A percentile compares a stretch with the other conserved stretches of the same genome.
Conservation (phyloP, 2,797 vertebrate genomes). For the Enoplosus armatus region DNA sequence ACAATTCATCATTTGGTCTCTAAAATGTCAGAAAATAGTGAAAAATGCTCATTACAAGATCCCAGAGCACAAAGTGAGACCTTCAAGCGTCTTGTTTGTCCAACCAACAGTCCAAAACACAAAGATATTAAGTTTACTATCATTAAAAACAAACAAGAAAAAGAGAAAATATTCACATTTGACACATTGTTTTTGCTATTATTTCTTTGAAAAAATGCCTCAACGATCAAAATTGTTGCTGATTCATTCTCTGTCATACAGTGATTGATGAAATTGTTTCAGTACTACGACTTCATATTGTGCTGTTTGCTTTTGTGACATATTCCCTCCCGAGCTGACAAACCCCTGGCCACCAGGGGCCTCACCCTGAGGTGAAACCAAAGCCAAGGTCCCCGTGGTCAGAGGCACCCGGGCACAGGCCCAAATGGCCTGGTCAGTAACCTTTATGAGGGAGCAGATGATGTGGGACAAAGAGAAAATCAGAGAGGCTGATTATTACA, state of each 20-base stretch:
- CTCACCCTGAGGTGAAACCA: conserved; percentile 28
- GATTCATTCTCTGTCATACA: background rate
- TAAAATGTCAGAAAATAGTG: background rate
- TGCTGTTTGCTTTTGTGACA: conserved; percentile 4
- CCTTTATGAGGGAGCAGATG: conserved; percentile 46
- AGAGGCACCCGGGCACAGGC: background rate
- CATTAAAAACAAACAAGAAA: background rate
- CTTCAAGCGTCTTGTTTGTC: background rate
- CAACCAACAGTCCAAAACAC: background rate
- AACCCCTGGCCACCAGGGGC: conserved; percentile 21
- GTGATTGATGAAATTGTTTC: background rate
- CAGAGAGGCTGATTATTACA: conserved; percentile 19
- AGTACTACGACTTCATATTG: background rate
- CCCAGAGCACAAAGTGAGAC: background rate
- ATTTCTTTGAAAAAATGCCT: background rate
- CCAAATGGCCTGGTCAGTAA: conserved; percentile 8
- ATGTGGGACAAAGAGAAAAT: conserved; percentile 44
- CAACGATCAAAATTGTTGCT: background rate
- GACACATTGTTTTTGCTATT: background rate
- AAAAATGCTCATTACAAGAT: background rate
- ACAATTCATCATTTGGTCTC: background rate
- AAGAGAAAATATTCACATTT: background rate
- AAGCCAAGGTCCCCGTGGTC: conserved; percentile 28
- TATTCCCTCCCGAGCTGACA: background rate
- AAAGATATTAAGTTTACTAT: background rate